phyloP scores from a whole-genome alignment of 2,113 vertebrate species.

The Spermophilus dauricus region DNA sequence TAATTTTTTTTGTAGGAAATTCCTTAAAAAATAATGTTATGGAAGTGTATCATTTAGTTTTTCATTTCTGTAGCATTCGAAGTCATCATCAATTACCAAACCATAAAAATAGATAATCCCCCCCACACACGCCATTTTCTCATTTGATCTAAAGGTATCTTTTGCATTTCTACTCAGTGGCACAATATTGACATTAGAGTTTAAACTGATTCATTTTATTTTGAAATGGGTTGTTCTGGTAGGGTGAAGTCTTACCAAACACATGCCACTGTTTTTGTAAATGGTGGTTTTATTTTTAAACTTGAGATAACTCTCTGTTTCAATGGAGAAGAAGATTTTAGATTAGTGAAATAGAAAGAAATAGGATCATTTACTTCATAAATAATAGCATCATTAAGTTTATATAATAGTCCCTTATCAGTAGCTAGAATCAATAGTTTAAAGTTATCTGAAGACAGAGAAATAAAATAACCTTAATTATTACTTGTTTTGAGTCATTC shows the following conservation, averaged over 20 bases:
- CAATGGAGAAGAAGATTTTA: conserved; percentile 14
- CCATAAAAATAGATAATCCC: background rate
- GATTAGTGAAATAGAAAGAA: background rate
- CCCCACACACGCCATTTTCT: background rate
- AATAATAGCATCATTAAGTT: background rate
- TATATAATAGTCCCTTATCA: background rate
- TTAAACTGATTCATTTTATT: conserved; percentile 29
- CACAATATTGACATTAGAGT: background rate
- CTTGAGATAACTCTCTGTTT: background rate
- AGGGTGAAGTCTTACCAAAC: background rate
- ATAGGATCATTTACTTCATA: background rate
- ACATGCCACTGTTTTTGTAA: background rate
- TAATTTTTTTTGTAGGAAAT: background rate
- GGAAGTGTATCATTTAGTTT: background rate
- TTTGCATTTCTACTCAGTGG: background rate
- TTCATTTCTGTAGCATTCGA: background rate
- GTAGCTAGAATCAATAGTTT: background rate
- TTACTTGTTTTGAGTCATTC: background rate
- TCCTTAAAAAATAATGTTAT: background rate
- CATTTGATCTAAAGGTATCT: background rate
- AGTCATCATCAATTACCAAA: background rate
- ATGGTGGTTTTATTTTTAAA: conserved; percentile 19
- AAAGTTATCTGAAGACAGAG: conserved; percentile 1
- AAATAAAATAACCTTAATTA: background rate
- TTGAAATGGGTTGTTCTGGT: background rate